Base-by-base conservation (phyloP, 2,797 vertebrate species). In the Channa striata region DNA sequence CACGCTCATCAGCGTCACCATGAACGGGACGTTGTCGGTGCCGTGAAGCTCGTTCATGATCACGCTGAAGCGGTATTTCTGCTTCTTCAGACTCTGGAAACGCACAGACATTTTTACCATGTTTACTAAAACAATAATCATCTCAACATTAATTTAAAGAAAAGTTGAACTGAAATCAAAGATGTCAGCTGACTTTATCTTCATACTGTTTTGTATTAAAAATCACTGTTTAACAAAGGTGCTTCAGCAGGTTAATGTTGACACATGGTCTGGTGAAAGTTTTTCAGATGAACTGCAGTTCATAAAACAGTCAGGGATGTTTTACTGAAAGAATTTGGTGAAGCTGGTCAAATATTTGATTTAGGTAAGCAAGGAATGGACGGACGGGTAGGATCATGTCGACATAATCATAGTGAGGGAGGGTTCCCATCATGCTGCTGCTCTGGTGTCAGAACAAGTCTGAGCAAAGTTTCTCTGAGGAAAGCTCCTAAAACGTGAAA, bases 61-160 rank as follows among this genome's bases (percentile, higher is more conserved):
- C 68, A 97, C 80, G 0, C 96, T 97, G 91, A 97, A 97, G 72
- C 96, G 95, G 72, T 96, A 97, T 85, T 96, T 95, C 85, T 96
- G 96, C 84, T 87, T 95, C 92, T 96, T 95, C 88, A 94, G 86
- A 2, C 58, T 91, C 96, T 97, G 74, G 0, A 14, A 6, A 50
- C 37, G 51, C 11, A 66, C n/a, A 23, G 6, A 46, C 1, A 39
- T 16, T 17, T 7, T 30, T 30, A 6, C 6, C 37, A 39, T 14
- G 37, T 39, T 37, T 11, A 37, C 11, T 37, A 37, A n/a, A n/a
- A n/a, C n/a, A n/a, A n/a, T 6, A 30, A 30, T 30, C 25, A 30
- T 30, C 25, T 30, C 25, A 30, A 30, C 25, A 30, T 30, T 30
- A 30, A 30, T 4, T 30, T 2, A 4, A 30, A 30, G 25, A 30